Evolutionary conservation across 2,797 vertebrate genomes (phyloP), one percentile per base, ranked within the genome.

Genomic region (Phataginus tricuspis): DNA sequence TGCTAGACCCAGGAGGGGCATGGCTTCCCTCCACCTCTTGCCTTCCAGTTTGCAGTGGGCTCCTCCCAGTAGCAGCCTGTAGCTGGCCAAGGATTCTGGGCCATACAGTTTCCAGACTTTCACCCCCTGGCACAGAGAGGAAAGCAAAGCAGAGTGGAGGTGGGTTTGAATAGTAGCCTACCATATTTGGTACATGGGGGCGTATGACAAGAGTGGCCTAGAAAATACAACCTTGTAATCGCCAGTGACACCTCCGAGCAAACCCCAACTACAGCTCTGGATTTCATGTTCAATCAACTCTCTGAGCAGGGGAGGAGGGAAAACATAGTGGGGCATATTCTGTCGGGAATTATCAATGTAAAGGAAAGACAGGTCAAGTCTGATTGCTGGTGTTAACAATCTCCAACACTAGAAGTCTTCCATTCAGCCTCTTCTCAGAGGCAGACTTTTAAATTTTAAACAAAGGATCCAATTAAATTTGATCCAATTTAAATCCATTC

Each of bases 391-490:
- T 97, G 93, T 96, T 91, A 95, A 97, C 49, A 74, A 77, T 88
- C 79, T 91, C 64, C 49, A 95, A 55, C 84, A 42, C 37, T n/a
- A 64, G 69, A 87, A 92, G 45, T 49, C 19, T 91, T 94, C 72
- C 29, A 61, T 96, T 93, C 93, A 89, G 82, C 29, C 45, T 93
- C 92, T 94, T 98, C 89, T 96, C 83, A 96, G 83, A 96, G 86
- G 75, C 75, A 79, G 86, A 87, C 86, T 97, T 95, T 94, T 90
- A 97, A 94, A 97, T 96, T 96, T 98, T 97, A 97, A 97, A 97
- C 93, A 97, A 97, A 97, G 64, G 79, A 96, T 97, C 91, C 96
- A 96, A 96, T 97, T 97, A 97, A 98, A 94, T 94, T 96, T 96
- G 90, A 97, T 97, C 94, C 92, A 97, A 94, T 97, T 97, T 97